A percentile compares a stretch with the other conserved stretches of the same genome.
Evolutionary conservation across 2,888 invertebrate genomes (phyloP).

Genomic region (Mechanitis messenoides): DNA sequence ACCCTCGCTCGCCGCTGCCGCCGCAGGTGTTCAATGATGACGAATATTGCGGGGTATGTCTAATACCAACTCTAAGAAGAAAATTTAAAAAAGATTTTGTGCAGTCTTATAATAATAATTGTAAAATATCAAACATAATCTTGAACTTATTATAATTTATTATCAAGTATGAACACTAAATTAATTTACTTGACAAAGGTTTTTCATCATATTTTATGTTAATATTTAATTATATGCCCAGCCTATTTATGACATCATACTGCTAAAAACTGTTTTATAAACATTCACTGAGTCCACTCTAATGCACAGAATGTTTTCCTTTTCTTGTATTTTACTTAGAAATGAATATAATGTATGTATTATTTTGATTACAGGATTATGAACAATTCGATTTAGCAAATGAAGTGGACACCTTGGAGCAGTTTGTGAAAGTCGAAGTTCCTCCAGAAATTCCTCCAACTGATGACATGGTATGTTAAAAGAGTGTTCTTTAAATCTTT

Average conservation of each 20-base stretch:
- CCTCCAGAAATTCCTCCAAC: conserved; percentile 62
- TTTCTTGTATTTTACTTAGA: not conserved
- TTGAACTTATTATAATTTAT: too few species aligned
- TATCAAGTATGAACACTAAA: too few species aligned
- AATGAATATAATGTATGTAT: not conserved
- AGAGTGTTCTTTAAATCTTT: conserved; percentile 6
- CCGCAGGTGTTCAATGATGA: conserved; percentile 97
- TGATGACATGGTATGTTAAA: conserved; percentile 41
- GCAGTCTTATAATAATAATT: not conserved
- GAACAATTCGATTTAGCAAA: conserved; percentile 94
- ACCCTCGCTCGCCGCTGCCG: conserved; percentile 88
- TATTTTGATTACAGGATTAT: conserved; percentile 83
- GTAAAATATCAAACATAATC: too few species aligned
- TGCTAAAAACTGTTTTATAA: not conserved
- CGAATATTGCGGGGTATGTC: conserved; percentile 92
- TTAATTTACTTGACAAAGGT: too few species aligned
- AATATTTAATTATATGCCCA: too few species aligned
- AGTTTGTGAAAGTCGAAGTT: conserved; percentile 86
- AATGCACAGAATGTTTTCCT: too few species aligned
- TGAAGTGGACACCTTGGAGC: conserved; percentile 92
- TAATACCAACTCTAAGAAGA: conserved; percentile 4
- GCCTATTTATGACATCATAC: too few species aligned
- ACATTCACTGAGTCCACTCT: too few species aligned
- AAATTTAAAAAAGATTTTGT: not conserved
- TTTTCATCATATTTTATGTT: too few species aligned